A percentile compares a stretch with the other conserved stretches of the same genome.
Conservation (phyloP, 92 coral and sea anemone genomes). For the Paramuricea clavata region DNA sequence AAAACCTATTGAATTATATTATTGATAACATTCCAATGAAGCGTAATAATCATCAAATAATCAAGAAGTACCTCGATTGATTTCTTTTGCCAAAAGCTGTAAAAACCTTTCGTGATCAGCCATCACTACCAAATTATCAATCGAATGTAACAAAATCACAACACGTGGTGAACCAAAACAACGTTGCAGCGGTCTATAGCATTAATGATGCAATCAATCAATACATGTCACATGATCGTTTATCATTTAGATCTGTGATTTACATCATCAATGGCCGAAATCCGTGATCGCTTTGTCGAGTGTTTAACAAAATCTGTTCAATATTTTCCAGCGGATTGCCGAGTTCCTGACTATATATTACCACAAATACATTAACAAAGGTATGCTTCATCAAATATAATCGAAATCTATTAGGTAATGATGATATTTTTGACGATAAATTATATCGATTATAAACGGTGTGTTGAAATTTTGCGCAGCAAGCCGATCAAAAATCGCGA, state of each 20-base stretch:
- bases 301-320: background rate
- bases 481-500: background rate
- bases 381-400: background rate
- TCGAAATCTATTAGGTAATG: background rate
- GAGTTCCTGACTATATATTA: background rate
- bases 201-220: slow-evolving; percentile 54
- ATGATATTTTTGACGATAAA: background rate
- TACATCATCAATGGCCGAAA: slow-evolving; percentile 49
- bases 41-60: background rate
- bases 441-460: background rate
- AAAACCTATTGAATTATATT: no score
- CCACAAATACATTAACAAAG: background rate
- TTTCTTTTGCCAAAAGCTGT: slow-evolving; percentile 23
- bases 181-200: slow-evolving; percentile 33
- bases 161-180: slow-evolving; percentile 4
- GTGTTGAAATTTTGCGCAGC: background rate
- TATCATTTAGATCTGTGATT: slow-evolving; percentile 26
- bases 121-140: background rate
- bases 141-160: background rate
- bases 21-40: background rate
- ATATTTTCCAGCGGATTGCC: slow-evolving; percentile 14
- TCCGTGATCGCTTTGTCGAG: slow-evolving; percentile 30
- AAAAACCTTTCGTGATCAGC: slow-evolving; percentile 15
- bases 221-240: slow-evolving; percentile 41
- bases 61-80: slow-evolving; percentile 32